Evolutionary conservation across 2,888 invertebrate species (phyloP).

Genomic region (Heliothis peltigera): DNA sequence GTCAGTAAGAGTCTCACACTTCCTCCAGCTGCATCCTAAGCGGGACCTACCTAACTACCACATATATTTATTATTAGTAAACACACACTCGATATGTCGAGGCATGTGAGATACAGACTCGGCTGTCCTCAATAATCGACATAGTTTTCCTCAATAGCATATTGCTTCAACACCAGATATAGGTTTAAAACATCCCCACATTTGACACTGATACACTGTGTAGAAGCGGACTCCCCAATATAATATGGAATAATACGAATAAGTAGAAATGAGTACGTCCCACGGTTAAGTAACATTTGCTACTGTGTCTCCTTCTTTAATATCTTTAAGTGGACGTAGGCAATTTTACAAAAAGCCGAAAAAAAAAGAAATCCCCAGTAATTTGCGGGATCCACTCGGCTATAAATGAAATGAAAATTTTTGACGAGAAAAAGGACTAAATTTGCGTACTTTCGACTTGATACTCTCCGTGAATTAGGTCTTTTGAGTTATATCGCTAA

Average conservation of each 20-base stretch:
- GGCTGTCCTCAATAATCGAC: no score
- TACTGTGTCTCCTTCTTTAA: conserved; percentile 83
- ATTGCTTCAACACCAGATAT: no score
- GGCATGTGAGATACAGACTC: no score
- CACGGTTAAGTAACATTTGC: conserved; percentile 76
- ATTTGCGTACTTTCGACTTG: conserved; percentile 65
- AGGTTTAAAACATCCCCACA: no score
- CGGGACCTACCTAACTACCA: no score
- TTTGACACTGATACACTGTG: no score
- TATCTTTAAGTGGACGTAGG: conserved; percentile 87
- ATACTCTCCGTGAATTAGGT: conserved; percentile 63
- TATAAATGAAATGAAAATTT: conserved; percentile 86
- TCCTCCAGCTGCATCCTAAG: no score
- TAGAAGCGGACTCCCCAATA: conserved; percentile 33
- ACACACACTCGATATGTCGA: no score
- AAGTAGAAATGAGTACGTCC: conserved; percentile 63
- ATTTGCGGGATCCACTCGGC: conserved; percentile 83
- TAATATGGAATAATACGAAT: conserved; percentile 54
- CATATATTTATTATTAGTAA: no score
- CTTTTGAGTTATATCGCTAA: conserved; percentile 66
- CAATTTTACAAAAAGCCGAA: conserved; percentile 86
- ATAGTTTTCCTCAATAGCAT: no score
- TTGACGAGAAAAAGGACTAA: conserved; percentile 74
- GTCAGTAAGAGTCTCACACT: no score
- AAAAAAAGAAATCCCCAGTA: conserved; percentile 79